Base-by-base conservation (phyloP, 92 coral and sea anemone genomes). In the Metridium senile region DNA sequence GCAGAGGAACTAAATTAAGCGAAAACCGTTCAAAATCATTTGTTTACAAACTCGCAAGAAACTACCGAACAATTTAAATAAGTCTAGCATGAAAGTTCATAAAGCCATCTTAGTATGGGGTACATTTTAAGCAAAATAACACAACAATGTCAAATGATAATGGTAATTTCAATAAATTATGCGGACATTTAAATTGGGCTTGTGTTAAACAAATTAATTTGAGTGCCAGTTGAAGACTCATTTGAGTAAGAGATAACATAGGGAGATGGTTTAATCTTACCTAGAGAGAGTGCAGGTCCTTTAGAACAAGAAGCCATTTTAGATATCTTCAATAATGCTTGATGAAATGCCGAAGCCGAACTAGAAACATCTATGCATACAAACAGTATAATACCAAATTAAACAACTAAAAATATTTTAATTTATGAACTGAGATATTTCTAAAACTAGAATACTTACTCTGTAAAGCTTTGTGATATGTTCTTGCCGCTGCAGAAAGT, bases 391-490 rank as follows among this genome's bases (percentile, higher is more conserved):
- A 45, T 33, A 69, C 26, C 28, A 39, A 58, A 66, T 72, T 28
- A 63, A 67, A 52, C 66, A 69, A 58, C 62, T 16, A 71, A 34
- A n/a, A 58, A 32, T n/a, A 22, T 16, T 25, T 26, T 73, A 9
- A 33, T 35, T 57, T 72, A 28, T 63, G 29, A 43, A 58, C 17
- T n/a, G 6, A 39, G 49, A 39, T 4, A 39, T 4, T 13, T 13
- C 59, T 20, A 2, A 3, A 54, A 16, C 59, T 54, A 27, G 4
- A 22, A 51, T 0, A 86, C 99, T 87, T 77, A 96, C 99, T 84
- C 52, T 93, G 99, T 34, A 96, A 72, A 1, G 99, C 89, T 62
- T 93, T 96, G 39, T 86, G 90, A 67, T 96, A 96, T 54, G 90
- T 91, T 49, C 87, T 87, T 11, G 99, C 94, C 35, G 86, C 83